phyloP scores from a whole-genome alignment of 2,113 vertebrate species.

The Cebidichthys violaceus region DNA sequence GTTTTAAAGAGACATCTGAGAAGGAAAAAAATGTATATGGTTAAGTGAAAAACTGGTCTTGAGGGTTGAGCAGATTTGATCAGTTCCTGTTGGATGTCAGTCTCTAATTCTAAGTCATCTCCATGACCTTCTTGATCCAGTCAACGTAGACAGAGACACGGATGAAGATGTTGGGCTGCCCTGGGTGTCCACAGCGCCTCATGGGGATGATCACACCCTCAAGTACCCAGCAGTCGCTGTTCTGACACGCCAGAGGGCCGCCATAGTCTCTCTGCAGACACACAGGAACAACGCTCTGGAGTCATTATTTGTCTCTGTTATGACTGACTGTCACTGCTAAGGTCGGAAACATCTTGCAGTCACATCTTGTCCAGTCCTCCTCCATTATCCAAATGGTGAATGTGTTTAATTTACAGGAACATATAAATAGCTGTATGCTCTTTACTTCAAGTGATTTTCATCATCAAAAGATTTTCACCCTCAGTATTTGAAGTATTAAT shows the following conservation, averaged over 20 bases:
- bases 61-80: conserved; percentile 5
- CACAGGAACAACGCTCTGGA: conserved; percentile 67
- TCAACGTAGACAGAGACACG: conserved; percentile 93
- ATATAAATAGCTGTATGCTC: conserved; percentile 64
- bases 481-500: conserved; percentile 16
- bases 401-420: conserved; percentile 64
- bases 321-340: conserved; percentile 78
- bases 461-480: conserved; percentile 32
- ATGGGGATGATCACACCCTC: conserved; percentile 95
- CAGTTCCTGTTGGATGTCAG: conserved; percentile 19
- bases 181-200: conserved; percentile 90
- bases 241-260: conserved; percentile 93
- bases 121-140: conserved; percentile 98
- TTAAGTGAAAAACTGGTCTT: conserved; percentile 10
- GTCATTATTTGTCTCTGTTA: conserved; percentile 78
- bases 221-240: conserved; percentile 95
- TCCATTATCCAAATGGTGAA: conserved; percentile 69
- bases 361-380: conserved; percentile 62
- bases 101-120: conserved; percentile 81
- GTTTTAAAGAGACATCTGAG: conserved; percentile 26
- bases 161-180: conserved; percentile 92
- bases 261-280: conserved; percentile 92
- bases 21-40: not conserved
- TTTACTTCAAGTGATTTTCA: conserved; percentile 47
- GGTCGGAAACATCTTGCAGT: conserved; percentile 75